A percentile compares a stretch with the other conserved stretches of the same genome.
These are phyloP conservation scores for Blastobasis adustella DNA, from an alignment of 2,888 invertebrate genomes.

Conservation along the genomic window DNA sequence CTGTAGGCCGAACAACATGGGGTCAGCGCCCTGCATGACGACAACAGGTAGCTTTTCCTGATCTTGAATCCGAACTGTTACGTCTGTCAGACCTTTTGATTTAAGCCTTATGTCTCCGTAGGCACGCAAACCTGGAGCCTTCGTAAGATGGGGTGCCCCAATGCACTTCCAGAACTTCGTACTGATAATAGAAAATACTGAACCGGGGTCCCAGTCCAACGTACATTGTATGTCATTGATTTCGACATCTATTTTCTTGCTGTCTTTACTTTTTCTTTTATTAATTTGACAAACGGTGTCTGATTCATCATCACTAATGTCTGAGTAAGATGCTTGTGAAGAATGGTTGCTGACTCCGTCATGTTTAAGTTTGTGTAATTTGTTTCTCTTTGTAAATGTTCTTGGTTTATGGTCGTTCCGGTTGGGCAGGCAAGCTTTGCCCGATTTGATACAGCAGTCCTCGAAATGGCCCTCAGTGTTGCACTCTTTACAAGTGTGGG, in stretches of 20 bases:
- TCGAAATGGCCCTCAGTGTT: too few relatives aligned
- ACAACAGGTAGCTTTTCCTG: constrained; percentile 2
- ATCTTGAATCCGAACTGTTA: constrained; percentile 4
- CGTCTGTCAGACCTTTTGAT: constrained; percentile 4
- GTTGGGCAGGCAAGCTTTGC: too few relatives aligned
- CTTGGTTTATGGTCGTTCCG: too few relatives aligned
- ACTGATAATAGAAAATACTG: not conserved
- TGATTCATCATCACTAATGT: too few relatives aligned
- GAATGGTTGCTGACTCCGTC: too few relatives aligned
- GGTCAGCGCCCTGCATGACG: constrained; percentile 6
- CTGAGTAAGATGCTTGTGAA: too few relatives aligned
- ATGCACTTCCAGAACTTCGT: not conserved
- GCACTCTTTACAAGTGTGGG: too few relatives aligned
- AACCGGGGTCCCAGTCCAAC: not conserved
- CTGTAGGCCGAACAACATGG: constrained; percentile 10
- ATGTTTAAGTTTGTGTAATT: too few relatives aligned
- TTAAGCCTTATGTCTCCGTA: not conserved
- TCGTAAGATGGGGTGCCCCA: not conserved
- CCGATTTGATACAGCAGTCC: too few relatives aligned
- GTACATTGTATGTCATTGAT: not conserved
- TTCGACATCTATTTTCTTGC: not conserved
- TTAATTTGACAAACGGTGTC: too few relatives aligned
- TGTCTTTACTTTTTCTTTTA: too few relatives aligned
- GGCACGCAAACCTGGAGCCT: not conserved
- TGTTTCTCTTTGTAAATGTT: too few relatives aligned